Evolutionary conservation across 2,797 vertebrate species (phyloP).

Genomic region (Pantherophis alleghaniensis): DNA sequence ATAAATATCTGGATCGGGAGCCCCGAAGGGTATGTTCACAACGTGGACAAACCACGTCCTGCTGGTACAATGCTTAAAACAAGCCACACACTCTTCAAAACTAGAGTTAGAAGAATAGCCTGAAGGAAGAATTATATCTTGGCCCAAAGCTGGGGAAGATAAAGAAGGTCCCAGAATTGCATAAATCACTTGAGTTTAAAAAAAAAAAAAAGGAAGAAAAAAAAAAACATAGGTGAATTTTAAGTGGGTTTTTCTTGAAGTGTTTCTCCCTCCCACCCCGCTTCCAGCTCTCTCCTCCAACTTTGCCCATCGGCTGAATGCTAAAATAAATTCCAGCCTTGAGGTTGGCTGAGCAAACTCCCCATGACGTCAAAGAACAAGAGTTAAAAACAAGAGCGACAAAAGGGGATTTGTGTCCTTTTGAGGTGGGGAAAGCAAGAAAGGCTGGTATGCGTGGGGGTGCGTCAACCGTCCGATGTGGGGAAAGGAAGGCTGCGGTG

Average conservation of each 20-base stretch:
- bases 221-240: background rate
- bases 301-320: background rate
- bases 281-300: background rate
- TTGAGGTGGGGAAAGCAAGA: background rate
- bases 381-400: too few relatives aligned
- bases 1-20: background rate
- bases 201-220: background rate
- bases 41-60: background rate
- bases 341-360: background rate
- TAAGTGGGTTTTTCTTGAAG: background rate
- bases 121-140: background rate
- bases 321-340: background rate
- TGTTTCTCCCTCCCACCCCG: background rate
- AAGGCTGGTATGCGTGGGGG: background rate
- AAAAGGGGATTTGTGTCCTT: background rate
- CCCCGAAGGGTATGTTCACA: background rate
- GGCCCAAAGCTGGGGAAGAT: background rate
- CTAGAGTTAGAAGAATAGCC: background rate
- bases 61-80: background rate
- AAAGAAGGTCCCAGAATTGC: background rate
- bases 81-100: background rate
- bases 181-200: background rate
- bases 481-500: background rate
- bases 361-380: slow-evolving; percentile 10
- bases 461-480: background rate